Evolutionary conservation across 53 echinoderm and acorn worm species (phyloP).

Genomic region (Crossaster papposus): DNA sequence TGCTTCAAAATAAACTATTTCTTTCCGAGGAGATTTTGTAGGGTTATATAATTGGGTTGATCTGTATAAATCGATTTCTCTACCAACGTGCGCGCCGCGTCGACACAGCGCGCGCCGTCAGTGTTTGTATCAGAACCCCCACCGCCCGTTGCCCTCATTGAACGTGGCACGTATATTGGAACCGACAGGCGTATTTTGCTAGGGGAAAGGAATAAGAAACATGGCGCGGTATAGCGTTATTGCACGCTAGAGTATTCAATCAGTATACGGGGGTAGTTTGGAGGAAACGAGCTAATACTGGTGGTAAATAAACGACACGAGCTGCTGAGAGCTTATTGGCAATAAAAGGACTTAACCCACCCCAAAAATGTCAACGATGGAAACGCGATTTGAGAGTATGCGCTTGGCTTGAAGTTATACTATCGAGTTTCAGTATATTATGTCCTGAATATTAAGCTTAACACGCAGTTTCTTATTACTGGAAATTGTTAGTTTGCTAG

Average conservation of each 20-base stretch:
- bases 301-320: too few species aligned
- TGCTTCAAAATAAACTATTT: not conserved
- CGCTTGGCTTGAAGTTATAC: too few species aligned
- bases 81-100: not conserved
- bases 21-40: not conserved
- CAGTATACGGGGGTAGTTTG: not conserved
- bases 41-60: not conserved
- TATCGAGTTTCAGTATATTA: too few species aligned
- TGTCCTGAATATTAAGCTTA: too few species aligned
- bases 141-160: constrained; percentile 12
- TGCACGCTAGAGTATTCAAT: not conserved
- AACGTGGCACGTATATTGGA: not conserved
- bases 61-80: constrained; percentile 1
- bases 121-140: not conserved
- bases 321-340: too few species aligned
- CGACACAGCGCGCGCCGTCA: constrained; percentile 19
- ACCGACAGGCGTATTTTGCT: constrained; percentile 9
- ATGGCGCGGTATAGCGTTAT: not conserved
- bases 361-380: too few species aligned
- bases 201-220: not conserved
- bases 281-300: not conserved
- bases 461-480: too few species aligned
- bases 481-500: too few species aligned
- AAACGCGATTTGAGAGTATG: too few species aligned
- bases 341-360: too few species aligned